Percentiles rank a stretch among this genome's conserved stretches.
phyloP scores from a whole-genome alignment of 92 coral and sea anemone species.

The Phymanthus crucifer region DNA sequence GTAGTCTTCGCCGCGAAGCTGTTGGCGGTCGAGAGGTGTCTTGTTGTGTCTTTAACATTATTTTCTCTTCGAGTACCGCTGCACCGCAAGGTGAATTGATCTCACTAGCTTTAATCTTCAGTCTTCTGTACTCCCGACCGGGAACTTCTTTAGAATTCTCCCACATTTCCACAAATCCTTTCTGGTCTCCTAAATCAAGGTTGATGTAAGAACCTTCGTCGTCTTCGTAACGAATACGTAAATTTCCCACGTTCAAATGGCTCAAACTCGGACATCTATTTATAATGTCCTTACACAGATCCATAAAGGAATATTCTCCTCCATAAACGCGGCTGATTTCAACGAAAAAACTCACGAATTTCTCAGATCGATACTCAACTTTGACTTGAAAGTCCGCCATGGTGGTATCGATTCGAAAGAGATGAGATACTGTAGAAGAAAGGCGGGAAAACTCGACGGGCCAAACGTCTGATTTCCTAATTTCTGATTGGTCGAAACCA shows the following conservation, averaged over 20 bases:
- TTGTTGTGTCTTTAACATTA: too few species aligned
- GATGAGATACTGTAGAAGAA: too few species aligned
- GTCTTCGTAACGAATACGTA: conserved; percentile 41
- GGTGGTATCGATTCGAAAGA: too few species aligned
- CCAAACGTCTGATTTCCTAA: too few species aligned
- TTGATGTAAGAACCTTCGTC: conserved; percentile 44
- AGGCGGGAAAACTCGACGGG: too few species aligned
- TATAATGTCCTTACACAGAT: conserved; percentile 31
- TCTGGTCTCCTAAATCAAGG: conserved; percentile 33
- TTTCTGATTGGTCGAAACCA: too few species aligned
- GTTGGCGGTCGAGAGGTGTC: too few species aligned
- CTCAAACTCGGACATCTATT: conserved; percentile 28
- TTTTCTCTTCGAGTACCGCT: too few species aligned
- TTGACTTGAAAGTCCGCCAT: conserved; percentile 57
- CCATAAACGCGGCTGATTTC: conserved; percentile 9
- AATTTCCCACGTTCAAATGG: conserved; percentile 24
- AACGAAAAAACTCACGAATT: conserved; percentile 45
- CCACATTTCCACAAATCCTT: conserved; percentile 35
- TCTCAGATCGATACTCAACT: conserved; percentile 37
- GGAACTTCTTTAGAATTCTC: conserved; percentile 30
- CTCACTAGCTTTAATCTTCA: conserved; percentile 42
- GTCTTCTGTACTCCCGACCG: conserved; percentile 42
- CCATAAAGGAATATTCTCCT: conserved; percentile 21
- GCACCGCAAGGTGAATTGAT: conserved; percentile 45
- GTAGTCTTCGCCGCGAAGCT: too few species aligned